Base-by-base conservation (phyloP, 2,113 vertebrate species). In the Dendropsophus ebraccatus region DNA sequence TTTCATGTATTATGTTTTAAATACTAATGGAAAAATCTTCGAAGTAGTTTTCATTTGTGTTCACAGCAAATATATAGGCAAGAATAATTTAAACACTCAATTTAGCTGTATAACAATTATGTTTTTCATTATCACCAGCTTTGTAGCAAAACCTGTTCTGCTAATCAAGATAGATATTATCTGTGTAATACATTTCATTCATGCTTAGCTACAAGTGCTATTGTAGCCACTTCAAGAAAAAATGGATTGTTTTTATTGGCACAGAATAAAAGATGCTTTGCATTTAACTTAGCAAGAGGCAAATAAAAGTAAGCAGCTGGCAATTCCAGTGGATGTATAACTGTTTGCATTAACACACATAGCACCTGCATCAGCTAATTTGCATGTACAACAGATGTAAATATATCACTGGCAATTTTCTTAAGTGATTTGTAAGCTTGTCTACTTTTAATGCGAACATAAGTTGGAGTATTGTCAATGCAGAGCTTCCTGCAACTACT, bases 301-400 rank as follows among this genome's bases (percentile, higher is more conserved):
- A 79, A 84, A 90, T 87, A 90, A 90, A 87, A 41, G 0, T 14
- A 87, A 89, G 25, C 47, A 87, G 67, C 81, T 88, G 35, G 79
- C 52, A 2, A 32, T 84, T 84, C 88, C 82, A 78, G 85, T 81
- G 88, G 87, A 77, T 87, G 37, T 58, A 45, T 83, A 88, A 87
- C 30, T 87, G 45, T 69, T 90, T 88, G 2, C 79, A 82, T 86
- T 87, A 88, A 10, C 21, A 82, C 0, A 1, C 10, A 7, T 60
- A 41, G 37, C 0, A 0, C 77, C n/a, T 86, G 81, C 21, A 84
- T 54, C 19, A 79, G 1, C 23, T 87, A 19, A 2, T 82, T 80
- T 35, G 91, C 21, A 25, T 6, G 2, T 47, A 19, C 37, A 7
- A 45, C 0, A 54, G 35, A 23, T 37, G 1, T 52, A 86, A 4